Conservation (phyloP, 2,888 invertebrate species). For the Eurytoma adleriae region DNA sequence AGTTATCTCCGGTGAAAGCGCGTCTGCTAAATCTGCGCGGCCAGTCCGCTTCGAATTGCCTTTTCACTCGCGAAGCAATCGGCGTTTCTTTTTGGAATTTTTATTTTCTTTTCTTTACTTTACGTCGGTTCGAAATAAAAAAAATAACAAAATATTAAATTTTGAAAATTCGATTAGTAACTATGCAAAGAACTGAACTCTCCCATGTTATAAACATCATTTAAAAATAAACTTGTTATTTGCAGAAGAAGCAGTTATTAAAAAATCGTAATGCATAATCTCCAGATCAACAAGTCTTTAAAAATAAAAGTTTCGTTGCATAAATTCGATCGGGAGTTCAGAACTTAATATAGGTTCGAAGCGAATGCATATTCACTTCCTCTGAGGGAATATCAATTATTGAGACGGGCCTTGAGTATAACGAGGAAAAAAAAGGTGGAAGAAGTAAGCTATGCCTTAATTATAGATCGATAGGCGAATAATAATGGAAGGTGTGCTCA, state of each 20-base stretch:
- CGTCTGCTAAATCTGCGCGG: not conserved
- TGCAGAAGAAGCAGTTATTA: too few relatives aligned
- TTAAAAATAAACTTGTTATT: not conserved
- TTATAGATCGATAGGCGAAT: slow-evolving; percentile 46
- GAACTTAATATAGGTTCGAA: not conserved
- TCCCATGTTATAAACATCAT: not conserved
- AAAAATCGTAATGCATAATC: too few relatives aligned
- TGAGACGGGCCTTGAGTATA: slow-evolving; percentile 54
- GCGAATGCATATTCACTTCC: slow-evolving; percentile 16
- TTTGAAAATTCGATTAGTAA: too few relatives aligned
- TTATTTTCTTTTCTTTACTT: too few relatives aligned
- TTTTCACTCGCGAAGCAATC: too few relatives aligned
- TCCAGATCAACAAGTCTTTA: not conserved
- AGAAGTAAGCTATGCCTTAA: slow-evolving; percentile 41
- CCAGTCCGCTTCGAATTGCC: not conserved
- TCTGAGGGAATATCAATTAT: slow-evolving; percentile 26
- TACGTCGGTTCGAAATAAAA: too few relatives aligned
- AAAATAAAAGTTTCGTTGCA: not conserved
- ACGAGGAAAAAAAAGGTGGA: slow-evolving; percentile 30
- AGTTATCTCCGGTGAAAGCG: slow-evolving; percentile 12
- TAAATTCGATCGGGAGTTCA: not conserved
- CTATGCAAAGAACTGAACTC: too few relatives aligned
- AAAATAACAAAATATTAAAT: too few relatives aligned
- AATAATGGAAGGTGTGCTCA: slow-evolving; percentile 74
- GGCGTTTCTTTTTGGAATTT: too few relatives aligned